Evolutionary conservation across 2,888 invertebrate genomes (phyloP).

Genomic region (Neoaliturus tenellus): DNA sequence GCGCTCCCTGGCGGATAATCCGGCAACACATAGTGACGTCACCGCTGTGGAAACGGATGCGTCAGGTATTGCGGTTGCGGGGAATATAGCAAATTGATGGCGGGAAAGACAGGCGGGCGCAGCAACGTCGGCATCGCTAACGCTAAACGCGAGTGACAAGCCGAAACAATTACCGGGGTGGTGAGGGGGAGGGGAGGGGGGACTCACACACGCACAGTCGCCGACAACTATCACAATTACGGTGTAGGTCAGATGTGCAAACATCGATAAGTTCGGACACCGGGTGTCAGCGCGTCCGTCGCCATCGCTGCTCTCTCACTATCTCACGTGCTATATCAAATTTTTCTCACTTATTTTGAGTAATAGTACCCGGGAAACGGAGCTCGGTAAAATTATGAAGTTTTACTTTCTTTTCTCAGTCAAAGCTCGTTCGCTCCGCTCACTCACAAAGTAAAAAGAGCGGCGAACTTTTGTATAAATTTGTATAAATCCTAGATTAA

Average conservation of each 20-base stretch:
- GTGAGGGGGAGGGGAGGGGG: background rate
- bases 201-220: background rate
- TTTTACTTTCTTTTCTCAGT: too few relatives aligned
- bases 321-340: background rate
- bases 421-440: too few relatives aligned
- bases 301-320: background rate
- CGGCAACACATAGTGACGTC: background rate
- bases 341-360: too few relatives aligned
- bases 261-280: conserved; percentile 2
- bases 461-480: too few relatives aligned
- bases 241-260: conserved; percentile 29
- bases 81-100: conserved; percentile 22
- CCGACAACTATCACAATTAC: conserved; percentile 1
- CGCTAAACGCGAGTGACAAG: background rate
- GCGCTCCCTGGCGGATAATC: background rate
- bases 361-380: too few relatives aligned
- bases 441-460: too few relatives aligned
- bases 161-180: background rate
- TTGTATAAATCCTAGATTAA: too few relatives aligned
- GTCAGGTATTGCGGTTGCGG: conserved; percentile 45
- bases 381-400: too few relatives aligned
- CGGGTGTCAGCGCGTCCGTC: background rate
- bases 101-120: background rate
- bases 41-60: conserved; percentile 35
- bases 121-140: background rate